Conservation (phyloP, 2,113 vertebrate species). For the Aythya baeri region DNA sequence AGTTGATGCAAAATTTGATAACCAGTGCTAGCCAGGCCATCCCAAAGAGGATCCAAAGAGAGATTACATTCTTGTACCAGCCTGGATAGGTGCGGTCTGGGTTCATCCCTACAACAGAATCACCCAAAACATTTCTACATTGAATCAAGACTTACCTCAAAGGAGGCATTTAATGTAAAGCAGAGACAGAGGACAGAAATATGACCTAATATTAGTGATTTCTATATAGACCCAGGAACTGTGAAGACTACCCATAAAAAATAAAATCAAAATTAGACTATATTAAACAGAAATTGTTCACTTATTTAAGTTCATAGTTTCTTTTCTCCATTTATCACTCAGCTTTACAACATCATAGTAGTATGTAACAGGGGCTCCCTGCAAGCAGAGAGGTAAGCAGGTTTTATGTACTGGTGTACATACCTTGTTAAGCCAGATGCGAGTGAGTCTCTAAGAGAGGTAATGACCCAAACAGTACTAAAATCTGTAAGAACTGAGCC, state of each 20-base stretch:
- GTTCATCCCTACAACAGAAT: constrained; percentile 79
- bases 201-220: not conserved
- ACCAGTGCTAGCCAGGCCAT: constrained; percentile 91
- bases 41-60: constrained; percentile 93
- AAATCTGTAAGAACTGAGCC: not conserved
- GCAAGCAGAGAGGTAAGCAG: not conserved
- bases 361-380: not conserved
- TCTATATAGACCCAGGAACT: not conserved
- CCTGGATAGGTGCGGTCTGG: constrained; percentile 81
- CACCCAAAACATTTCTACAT: not conserved
- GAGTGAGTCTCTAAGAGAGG: rapidly evolving
- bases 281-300: not conserved
- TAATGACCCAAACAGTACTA: not conserved
- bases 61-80: constrained; percentile 88
- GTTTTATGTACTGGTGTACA: not conserved
- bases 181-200: not conserved
- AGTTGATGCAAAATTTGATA: constrained; percentile 86
- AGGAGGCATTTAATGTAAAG: not conserved
- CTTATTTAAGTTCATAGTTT: not conserved
- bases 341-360: not conserved
- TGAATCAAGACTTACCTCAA: not conserved
- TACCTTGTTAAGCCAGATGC: not conserved
- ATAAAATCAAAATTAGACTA: not conserved
- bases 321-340: not conserved
- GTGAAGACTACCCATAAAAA: not conserved